Evolutionary conservation across 2,113 vertebrate species (phyloP), one percentile per base, ranked within the genome.

Genomic region (Candoia aspera): DNA sequence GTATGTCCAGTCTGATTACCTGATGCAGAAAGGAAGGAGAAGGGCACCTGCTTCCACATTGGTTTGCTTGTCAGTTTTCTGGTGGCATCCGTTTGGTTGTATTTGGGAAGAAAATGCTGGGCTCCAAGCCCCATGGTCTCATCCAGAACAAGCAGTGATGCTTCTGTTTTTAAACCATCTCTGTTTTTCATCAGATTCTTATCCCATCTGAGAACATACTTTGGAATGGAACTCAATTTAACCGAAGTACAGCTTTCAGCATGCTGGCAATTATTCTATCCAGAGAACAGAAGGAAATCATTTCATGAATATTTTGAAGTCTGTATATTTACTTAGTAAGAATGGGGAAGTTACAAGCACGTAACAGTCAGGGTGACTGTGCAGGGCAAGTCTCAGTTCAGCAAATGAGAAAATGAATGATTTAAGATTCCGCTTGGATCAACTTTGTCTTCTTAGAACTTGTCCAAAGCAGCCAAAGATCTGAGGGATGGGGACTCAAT

Each of bases 351-450:
- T 94, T 87, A 91, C 93, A 93, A 97, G 91, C 68, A 68, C 88
- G 6, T 93, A 94, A 93, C 93, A 95, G 94, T 96, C 96, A 95
- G 83, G 94, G 58, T 87, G 95, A 96, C 95, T 94, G 87, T 88
- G 90, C 95, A 90, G 37, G 26, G 13, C 57, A 94, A 94, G 73
- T 93, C 94, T 95, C 96, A 91, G 95, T 58, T 95, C 93, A 94
- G 95, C 95, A 97, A 95, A 95, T 93, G 91, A 97, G 93, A 92
- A 96, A 97, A 96, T 90, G 85, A 89, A 93, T 95, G 85, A 94
- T 95, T 97, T 95, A 95, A 94, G 86, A 94, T 92, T 64, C 46
- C 93, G 62, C 91, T 93, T 62, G 1, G 94, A 93, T 90, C 94
- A 94, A 93, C 91, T 90, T 94, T 91, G 86, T 90, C 58, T 94